Evolutionary conservation across 2,888 invertebrate species (phyloP), one percentile per base, ranked within the genome.

Genomic region (Cryptophagus acutangulus): DNA sequence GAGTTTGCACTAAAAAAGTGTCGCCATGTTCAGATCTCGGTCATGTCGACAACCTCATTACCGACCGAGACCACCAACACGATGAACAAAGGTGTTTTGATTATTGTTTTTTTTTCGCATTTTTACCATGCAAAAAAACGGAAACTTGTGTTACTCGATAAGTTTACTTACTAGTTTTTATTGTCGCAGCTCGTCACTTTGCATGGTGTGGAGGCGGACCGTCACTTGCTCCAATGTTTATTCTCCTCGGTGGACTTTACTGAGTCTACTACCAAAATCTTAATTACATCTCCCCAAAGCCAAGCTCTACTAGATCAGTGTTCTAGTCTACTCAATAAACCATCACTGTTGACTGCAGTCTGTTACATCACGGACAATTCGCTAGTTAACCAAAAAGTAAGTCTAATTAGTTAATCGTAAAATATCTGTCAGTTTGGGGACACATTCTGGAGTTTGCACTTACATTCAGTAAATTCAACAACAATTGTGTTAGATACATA

Each of bases 191-290:
- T 93, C 74, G 85, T 92, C 66, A 81, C 81, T 76, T 79, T 83
- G 69, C 87, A 91, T 82, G 94, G 94, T 74, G 81, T 90, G 76
- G 93, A 94, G 82, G 93, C 93, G 75, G 93, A 94, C 78, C 85
- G 92, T 76, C 92, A 94, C 79, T 82, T 92, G 72, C 82, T 93
- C 78, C 90, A 89, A 78, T 89, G 89, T 76, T 82, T 95, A 71
- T 87, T 94, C 73, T 87, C 91, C 63, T 81, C 82, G 63, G 84
- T 92, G 68, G 85, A 91, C 71, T 87, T 90, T 77, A 83, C 75
- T 67, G 77, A 78, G 60, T 75, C 74, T 50, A 60, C 76, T 10
- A 39, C 45, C 37, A 73, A 79, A 55, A 74, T 79, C 48, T 76
- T 78, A 47, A 71, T 71, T 51, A 64, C 68, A 51, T 71, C 68